A percentile compares a stretch with the other conserved stretches of the same genome.
phyloP scores from a whole-genome alignment of 2,888 invertebrate genomes.

The Hirtodrosophila histrioides region DNA sequence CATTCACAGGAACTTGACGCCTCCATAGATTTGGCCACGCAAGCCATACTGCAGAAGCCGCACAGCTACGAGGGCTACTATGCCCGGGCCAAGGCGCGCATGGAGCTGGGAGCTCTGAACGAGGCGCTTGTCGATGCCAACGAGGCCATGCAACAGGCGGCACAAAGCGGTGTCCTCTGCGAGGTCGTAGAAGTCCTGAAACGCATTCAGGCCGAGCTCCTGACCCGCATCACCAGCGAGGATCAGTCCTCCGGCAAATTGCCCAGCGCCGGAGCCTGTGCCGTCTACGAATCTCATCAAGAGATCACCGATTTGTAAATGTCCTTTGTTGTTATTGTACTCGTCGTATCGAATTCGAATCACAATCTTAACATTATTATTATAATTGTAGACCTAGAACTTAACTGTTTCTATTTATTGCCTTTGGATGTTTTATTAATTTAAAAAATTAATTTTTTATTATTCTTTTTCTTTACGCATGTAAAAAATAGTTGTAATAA shows the following conservation, averaged over 20 bases:
- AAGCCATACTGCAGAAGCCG: slow-evolving; percentile 92
- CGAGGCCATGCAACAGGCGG: slow-evolving; percentile 87
- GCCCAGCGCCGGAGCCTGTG: slow-evolving; percentile 27
- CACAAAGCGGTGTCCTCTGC: slow-evolving; percentile 79
- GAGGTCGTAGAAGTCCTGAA: slow-evolving; percentile 83
- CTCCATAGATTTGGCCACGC: slow-evolving; percentile 94
- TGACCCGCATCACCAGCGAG: slow-evolving; percentile 79
- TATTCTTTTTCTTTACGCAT: slow-evolving; percentile 48
- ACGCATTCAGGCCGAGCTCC: slow-evolving; percentile 82
- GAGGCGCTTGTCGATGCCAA: slow-evolving; percentile 93
- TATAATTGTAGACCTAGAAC: slow-evolving; percentile 30
- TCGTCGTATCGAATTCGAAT: slow-evolving; percentile 51
- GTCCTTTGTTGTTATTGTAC: slow-evolving; percentile 44
- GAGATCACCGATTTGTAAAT: slow-evolving; percentile 83
- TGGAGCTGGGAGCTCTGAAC: slow-evolving; percentile 90
- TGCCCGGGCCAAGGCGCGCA: slow-evolving; percentile 93
- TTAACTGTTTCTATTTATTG: slow-evolving; percentile 55
- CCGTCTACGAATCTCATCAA: slow-evolving; percentile 77
- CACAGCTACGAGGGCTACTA: slow-evolving; percentile 97
- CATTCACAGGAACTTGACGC: slow-evolving; percentile 90
- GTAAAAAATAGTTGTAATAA: slow-evolving; percentile 61
- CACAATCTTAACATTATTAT: slow-evolving; percentile 37
- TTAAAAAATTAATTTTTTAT: slow-evolving; percentile 40
- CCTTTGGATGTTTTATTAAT: slow-evolving; percentile 50
- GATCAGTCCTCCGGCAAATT: slow-evolving; percentile 46